Evolutionary conservation across 2,113 vertebrate genomes (phyloP), one percentile per base, ranked within the genome.

Genomic region (Thalassarche chlororhynchos): DNA sequence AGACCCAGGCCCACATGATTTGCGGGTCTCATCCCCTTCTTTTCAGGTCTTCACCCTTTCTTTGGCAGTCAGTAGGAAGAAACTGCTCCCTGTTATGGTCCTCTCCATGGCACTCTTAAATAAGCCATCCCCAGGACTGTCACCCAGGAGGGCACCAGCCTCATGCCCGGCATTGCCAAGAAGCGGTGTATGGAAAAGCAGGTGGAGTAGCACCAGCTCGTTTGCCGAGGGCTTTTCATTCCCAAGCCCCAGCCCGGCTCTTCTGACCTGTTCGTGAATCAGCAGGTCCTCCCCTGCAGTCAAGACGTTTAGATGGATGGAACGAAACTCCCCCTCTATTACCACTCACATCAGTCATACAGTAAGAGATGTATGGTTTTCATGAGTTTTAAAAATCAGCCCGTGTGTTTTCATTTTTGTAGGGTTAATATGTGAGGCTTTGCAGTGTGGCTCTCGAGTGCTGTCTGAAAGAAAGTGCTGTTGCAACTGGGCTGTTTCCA

Each of bases 151-250:
- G 24, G 6, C 46, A 76, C 23, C 55, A 34, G 26, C 55, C 12
- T 54, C 42, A 19, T 0, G 6, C 26, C 65, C 8, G 21, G 46
- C n/a, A 44, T 14, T 79, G 32, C 38, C 10, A 62, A 62, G 46
- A 51, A 34, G 20, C 1, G 0, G 4, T 3, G 9, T 24, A 57
- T 52, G 70, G 54, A 62, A 61, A 62, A 72, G 47, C 25, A 32
- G 51, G 42, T 5, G 9, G 42, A 74, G 34, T 6, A 79, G 17
- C 42, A 83, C 10, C 23, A 24, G 16, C 19, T 69, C 25, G 1
- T 16, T 70, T 1, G 0, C 23, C 0, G 0, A 38, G 32, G 14
- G 16, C 14, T 79, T 62, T 75, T 49, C 17, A 4, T 38, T 65
- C 51, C 74, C 57, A 38, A 55, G 21, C 13, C 19, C 34, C 44